Conservation (phyloP, 2,888 invertebrate genomes). For the Augiades crinisus region DNA sequence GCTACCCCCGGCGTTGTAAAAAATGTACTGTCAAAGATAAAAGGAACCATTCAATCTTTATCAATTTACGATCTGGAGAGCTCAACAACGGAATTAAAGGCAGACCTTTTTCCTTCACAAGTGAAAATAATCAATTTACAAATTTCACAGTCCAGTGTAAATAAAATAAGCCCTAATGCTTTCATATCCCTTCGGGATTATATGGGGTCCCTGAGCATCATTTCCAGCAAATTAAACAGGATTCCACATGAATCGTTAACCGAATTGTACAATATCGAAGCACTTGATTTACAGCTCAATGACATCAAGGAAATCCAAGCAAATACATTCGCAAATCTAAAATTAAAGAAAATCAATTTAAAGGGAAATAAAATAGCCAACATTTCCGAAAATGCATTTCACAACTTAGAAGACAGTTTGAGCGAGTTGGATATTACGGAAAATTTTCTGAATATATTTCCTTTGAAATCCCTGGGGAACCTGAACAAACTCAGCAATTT, state of each 20-base stretch:
- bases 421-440: slow-evolving; percentile 93
- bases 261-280: slow-evolving; percentile 85
- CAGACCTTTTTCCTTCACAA: slow-evolving; percentile 87
- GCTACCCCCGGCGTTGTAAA: slow-evolving; percentile 88
- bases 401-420: slow-evolving; percentile 87
- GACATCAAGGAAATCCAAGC: slow-evolving; percentile 91
- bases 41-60: slow-evolving; percentile 88
- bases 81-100: slow-evolving; percentile 87
- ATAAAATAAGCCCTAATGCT: slow-evolving; percentile 86
- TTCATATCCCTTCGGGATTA: slow-evolving; percentile 85
- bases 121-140: slow-evolving; percentile 87
- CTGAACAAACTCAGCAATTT: slow-evolving; percentile 87
- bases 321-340: slow-evolving; percentile 92
- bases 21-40: slow-evolving; percentile 86
- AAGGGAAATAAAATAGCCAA: slow-evolving; percentile 91
- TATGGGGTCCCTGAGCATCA: slow-evolving; percentile 88
- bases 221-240: slow-evolving; percentile 87
- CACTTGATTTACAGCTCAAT: slow-evolving; percentile 92
- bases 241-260: slow-evolving; percentile 90
- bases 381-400: slow-evolving; percentile 92
- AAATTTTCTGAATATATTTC: slow-evolving; percentile 92
- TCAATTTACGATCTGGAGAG: slow-evolving; percentile 94
- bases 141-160: slow-evolving; percentile 88
- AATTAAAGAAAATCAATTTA: slow-evolving; percentile 89
- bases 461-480: slow-evolving; percentile 88